Base-by-base conservation (phyloP, 2,113 vertebrate genomes). In the Pithys albifrons region DNA sequence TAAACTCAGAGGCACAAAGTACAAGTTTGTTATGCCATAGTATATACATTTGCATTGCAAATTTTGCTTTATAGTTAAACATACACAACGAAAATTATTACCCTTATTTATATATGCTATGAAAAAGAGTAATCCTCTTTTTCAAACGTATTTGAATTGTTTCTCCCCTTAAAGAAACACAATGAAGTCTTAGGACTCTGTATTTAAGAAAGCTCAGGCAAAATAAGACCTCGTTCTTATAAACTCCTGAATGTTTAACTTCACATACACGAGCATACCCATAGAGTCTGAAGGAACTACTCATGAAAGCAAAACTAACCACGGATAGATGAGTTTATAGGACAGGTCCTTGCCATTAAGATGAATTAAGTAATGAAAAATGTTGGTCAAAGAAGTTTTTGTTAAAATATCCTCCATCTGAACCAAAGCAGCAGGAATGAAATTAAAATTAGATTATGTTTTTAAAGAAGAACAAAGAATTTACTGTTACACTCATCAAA, bases 91-190 rank as follows among this genome's bases (percentile, higher is more conserved):
- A 81, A 96, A 94, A 93, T 64, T 86, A 77, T 91, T 94, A 27
- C 89, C 86, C 59, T 76, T 96, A 78, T 90, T 96, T 88, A 77
- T 43, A 37, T 77, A 93, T 43, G 48, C 72, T 49, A 39, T 72
- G 55, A 81, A 72, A 93, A 93, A 37, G 88, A 95, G 81, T 92
- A 94, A 90, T 89, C 35, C 71, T 82, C 70, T 81, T 94, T 94
- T 92, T 83, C 65, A 75, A 92, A 93, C 85, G 92, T 61, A 91
- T 96, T 64, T 41, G 33, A 93, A 92, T 93, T 94, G 92, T 93
- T 95, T 86, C 79, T 92, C 9, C 83, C 76, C 57, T 91, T 61
- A 72, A 86, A 92, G 69, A 48, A 85, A 57, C 58, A 95, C 72
- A 96, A 72, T 72, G 69, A 91, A 87, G 55, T 23, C 88, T 84